Base-by-base conservation (phyloP, 2,888 invertebrate species). In the Pteria penguin region DNA sequence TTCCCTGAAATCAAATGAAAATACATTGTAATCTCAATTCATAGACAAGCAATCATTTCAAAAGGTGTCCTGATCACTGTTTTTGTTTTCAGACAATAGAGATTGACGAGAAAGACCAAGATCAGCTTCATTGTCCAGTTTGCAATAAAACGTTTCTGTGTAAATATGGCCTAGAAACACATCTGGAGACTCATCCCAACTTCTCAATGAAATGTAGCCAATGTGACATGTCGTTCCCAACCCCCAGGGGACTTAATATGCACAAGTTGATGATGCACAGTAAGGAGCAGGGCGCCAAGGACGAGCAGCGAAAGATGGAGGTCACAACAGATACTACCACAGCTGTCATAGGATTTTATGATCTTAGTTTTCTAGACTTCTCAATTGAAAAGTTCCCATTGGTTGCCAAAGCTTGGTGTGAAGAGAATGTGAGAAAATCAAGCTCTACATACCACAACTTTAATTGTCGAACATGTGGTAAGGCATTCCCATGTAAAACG, bases 341-440 rank as follows among this genome's bases (percentile, higher is more conserved):
- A 55, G 76, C 76, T 11, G 69, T 72, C 1, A 36, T 86, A 24
- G 90, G 90, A 22, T 91, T 91, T 79, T 78, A 88, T 82, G 96
- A 96, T 90, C 92, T 91, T 71, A 94, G 95, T 1, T 96, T 95
- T 89, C 94, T 95, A n/a, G 96, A 96, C 88, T 97, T 96, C 89
- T 95, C 96, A 0, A 95, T 94, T 76, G 94, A 94, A 83, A 96
- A 96, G 90, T 96, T 96, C 88, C 95, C 96, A 0, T 94, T 96
- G 70, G 96, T 96, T 81, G 95, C 96, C 0, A 94, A 95, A 80
- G 94, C 95, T 27, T 94, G 95, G 79, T 95, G 95, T 90, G 96
- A 96, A 87, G 94, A 94, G 82, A 94, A 95, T 75, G 74, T 84
- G 2, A 84, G 90, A 45, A 79, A 83, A 71, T 82, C 90, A 3